Base-by-base conservation (phyloP, 2,888 invertebrate genomes). In the Polyommatus icarus region DNA sequence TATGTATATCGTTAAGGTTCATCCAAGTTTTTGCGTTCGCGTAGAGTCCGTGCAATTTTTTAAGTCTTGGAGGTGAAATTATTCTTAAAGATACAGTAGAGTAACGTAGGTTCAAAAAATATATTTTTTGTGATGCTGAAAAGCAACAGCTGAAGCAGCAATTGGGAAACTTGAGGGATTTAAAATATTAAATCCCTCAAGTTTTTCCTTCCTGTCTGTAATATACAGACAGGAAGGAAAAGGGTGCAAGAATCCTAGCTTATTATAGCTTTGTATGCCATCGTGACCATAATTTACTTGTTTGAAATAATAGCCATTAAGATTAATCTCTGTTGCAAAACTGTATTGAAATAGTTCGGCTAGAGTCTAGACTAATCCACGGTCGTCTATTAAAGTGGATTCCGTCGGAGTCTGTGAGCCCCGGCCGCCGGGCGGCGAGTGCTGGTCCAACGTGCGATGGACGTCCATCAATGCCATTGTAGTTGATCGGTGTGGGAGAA, bases 401-500 rank as follows among this genome's bases (percentile, higher is more conserved):
- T 54, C 54, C 12, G 50, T 75, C n/a, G 40, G n/a, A 40, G 24
- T 50, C 50, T 20, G 73, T 40, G 8, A 73, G 73, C 20, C 20
- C 75, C 40, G 36, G 20, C 18, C 7, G 40, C 75, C 40, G 36
- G 20, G 8, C 7, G 40, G 75, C 46, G 73, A 54, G 29, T 50
- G 75, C 50, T 50, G 29, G 3, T 75, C 24, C 15, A 29, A 67
- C 67, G n/a, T 32, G 20, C 46, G 67, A 29, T 46, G 46, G 12
- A 71, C 59, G 57, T 77, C 72, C 59, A 73, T 78, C 83, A 82
- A 79, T 82, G 83, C 83, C 83, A 85, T 84, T 83, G 83, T 84
- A 84, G 82, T 85, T 83, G 85, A 86, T 87, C 84, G 83, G 84
- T 84, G 83, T 80, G 79, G 77, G 78, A 82, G 84, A 84, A 91